Evolutionary conservation across 2,113 vertebrate genomes (phyloP).

Genomic region (Typhlomys cinereus): DNA sequence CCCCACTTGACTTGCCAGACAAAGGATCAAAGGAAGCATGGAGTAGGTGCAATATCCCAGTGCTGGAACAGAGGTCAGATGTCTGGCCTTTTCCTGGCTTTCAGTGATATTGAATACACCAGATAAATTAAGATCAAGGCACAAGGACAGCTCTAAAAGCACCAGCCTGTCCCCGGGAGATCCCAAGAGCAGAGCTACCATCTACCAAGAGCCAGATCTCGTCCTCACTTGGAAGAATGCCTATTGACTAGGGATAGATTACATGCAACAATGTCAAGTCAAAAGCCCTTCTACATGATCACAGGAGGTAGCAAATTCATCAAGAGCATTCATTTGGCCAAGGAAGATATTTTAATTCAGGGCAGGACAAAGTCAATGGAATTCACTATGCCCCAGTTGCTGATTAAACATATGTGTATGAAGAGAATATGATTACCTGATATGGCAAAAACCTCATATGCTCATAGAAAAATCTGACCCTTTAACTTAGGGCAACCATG

Average conservation of each 20-base stretch:
- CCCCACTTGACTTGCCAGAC: constrained; percentile 47
- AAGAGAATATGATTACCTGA: constrained; percentile 32
- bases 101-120: constrained; percentile 75
- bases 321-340: background rate
- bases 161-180: constrained; percentile 70
- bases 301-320: background rate
- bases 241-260: background rate
- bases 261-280: constrained; percentile 19
- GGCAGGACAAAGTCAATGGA: background rate
- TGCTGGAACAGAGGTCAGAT: constrained; percentile 62
- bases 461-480: constrained; percentile 60
- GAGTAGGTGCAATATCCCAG: constrained; percentile 55
- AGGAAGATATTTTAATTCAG: background rate
- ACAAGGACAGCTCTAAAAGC: constrained; percentile 72
- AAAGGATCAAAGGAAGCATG: constrained; percentile 70
- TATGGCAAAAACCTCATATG: constrained; percentile 65
- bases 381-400: background rate
- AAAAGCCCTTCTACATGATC: constrained; percentile 16
- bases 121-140: constrained; percentile 81
- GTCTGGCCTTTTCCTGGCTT: constrained; percentile 64
- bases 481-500: constrained; percentile 55
- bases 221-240: constrained; percentile 56
- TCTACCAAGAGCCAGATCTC: constrained; percentile 28
- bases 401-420: constrained; percentile 3
- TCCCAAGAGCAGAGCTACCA: constrained; percentile 18